Percentiles rank a stretch among this genome's conserved stretches.
phyloP scores from a whole-genome alignment of 2,888 invertebrate genomes.

The Mythimna lalbum region DNA sequence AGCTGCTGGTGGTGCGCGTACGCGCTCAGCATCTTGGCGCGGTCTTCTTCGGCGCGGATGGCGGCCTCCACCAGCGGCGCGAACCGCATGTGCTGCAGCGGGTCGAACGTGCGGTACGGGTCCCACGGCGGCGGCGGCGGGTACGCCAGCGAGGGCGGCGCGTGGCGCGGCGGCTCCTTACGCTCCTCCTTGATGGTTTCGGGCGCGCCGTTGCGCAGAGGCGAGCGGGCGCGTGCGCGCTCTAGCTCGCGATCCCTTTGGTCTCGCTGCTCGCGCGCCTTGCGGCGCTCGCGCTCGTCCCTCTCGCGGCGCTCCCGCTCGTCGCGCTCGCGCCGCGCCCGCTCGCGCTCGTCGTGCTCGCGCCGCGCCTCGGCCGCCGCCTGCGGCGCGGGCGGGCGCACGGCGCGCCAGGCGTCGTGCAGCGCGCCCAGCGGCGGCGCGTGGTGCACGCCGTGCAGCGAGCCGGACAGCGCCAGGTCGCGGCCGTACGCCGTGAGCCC shows the following conservation, averaged over 20 bases:
- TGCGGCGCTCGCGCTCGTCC: slow-evolving; percentile 89
- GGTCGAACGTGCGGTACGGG: slow-evolving; percentile 93
- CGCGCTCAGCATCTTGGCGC: slow-evolving; percentile 94
- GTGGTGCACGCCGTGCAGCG: slow-evolving; percentile 86
- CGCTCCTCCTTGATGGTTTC: slow-evolving; percentile 87
- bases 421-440: slow-evolving; percentile 80
- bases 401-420: slow-evolving; percentile 86
- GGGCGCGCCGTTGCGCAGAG: slow-evolving; percentile 93
- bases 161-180: slow-evolving; percentile 87
- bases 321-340: slow-evolving; percentile 91
- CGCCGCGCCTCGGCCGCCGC: slow-evolving; percentile 80
- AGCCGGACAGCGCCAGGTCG: slow-evolving; percentile 89
- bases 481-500: slow-evolving; percentile 93
- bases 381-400: slow-evolving; percentile 70
- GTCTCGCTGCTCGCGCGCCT: slow-evolving; percentile 81
- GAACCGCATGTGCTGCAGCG: slow-evolving; percentile 93
- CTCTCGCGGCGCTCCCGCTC: slow-evolving; percentile 89
- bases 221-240: slow-evolving; percentile 93
- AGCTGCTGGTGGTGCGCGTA: slow-evolving; percentile 92
- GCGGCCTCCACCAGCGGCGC: slow-evolving; percentile 95
- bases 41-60: slow-evolving; percentile 94
- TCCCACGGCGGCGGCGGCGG: slow-evolving; percentile 91
- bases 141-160: slow-evolving; percentile 88
- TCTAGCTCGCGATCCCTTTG: slow-evolving; percentile 91
- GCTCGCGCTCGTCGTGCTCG: slow-evolving; percentile 88